phyloP scores from a whole-genome alignment of 2,113 vertebrate genomes.

The Xiphophorus couchianus region DNA sequence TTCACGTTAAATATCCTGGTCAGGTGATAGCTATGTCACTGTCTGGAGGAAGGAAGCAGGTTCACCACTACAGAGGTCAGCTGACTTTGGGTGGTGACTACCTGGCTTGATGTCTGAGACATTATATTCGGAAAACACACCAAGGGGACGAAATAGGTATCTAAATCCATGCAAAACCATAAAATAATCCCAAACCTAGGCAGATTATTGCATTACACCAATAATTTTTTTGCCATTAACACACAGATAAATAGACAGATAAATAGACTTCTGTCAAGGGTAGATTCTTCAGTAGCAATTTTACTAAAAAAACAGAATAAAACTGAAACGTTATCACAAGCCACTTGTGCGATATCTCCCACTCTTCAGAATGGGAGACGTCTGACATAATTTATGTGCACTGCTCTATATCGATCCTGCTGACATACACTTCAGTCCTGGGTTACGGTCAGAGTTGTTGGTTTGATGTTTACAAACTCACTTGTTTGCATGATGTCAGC shows the following conservation, averaged over 20 bases:
- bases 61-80: background rate
- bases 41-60: background rate
- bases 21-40: background rate
- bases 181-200: background rate
- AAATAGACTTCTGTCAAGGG: no score
- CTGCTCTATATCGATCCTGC: background rate
- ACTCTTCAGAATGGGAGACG: no score
- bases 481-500: background rate
- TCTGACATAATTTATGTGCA: no score
- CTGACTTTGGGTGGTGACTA: background rate
- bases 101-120: background rate
- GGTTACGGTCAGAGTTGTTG: background rate
- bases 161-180: background rate
- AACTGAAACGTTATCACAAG: background rate
- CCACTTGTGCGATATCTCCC: background rate
- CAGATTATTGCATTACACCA: background rate
- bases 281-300: background rate
- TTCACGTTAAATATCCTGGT: background rate
- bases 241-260: background rate
- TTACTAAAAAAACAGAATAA: background rate
- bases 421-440: background rate
- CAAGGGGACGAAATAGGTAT: background rate
- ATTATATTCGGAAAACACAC: background rate
- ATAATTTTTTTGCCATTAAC: background rate
- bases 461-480: background rate